phyloP scores from a whole-genome alignment of 1,140 invertebrate species.

The Phymastichus coffea region DNA sequence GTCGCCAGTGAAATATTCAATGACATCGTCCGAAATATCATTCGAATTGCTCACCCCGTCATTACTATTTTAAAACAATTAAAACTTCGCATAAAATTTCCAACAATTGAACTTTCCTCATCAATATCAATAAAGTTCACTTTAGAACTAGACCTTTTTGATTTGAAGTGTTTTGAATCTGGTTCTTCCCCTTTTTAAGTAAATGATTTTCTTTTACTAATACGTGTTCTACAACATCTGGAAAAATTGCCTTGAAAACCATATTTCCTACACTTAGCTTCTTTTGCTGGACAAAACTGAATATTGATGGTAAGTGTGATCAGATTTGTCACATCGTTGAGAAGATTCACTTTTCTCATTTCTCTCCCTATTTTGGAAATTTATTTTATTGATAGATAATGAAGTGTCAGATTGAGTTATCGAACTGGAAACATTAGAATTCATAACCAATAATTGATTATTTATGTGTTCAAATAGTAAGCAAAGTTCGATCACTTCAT shows the following conservation, averaged over 20 bases:
- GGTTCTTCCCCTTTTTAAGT: not conserved
- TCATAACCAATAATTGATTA: not conserved
- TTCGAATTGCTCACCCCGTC: too few species aligned
- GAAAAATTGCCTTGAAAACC: not conserved
- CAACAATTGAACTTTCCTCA: too few species aligned
- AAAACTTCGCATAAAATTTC: too few species aligned
- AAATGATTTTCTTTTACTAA: not conserved
- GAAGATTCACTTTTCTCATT: not conserved
- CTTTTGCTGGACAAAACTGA: not conserved
- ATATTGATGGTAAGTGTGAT: not conserved
- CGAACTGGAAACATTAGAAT: not conserved
- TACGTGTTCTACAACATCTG: not conserved
- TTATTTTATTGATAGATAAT: too few species aligned
- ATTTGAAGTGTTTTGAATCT: not conserved
- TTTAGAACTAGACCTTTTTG: not conserved
- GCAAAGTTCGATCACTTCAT: constrained; percentile 6
- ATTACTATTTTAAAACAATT: too few species aligned
- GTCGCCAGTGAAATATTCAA: not conserved
- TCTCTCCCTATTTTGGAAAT: too few species aligned
- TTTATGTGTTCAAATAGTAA: not conserved
- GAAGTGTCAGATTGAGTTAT: not conserved
- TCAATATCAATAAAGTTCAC: too few species aligned
- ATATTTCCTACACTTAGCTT: not conserved
- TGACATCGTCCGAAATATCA: not conserved
- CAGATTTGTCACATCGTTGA: not conserved